Conservation (phyloP, 2,113 vertebrate genomes). For the Brachypodius melanocephalos region DNA sequence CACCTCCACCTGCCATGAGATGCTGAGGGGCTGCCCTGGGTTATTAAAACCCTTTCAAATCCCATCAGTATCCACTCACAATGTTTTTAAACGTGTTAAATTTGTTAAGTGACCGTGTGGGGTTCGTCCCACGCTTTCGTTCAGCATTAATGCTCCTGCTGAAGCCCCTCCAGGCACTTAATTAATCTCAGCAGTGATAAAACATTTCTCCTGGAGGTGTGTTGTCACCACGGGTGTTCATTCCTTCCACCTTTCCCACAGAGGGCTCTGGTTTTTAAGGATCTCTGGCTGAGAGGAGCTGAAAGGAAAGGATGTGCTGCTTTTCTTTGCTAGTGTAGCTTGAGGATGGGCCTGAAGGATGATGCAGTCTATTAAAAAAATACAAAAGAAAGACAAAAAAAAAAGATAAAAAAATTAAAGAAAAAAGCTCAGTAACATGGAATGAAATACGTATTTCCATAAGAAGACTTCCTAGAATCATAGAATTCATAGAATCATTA, state of each 20-base stretch:
- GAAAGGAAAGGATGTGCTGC: background rate
- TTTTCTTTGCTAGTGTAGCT: background rate
- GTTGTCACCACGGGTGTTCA: background rate
- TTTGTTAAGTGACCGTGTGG: background rate
- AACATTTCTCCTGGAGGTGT: background rate
- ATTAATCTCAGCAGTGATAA: background rate
- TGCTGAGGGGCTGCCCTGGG: background rate
- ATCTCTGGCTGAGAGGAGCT: background rate
- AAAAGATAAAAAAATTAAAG: background rate
- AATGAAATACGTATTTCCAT: background rate
- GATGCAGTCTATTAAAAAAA: background rate
- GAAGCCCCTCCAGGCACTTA: background rate
- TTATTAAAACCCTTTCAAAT: background rate
- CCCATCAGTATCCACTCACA: background rate
- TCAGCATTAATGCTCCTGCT: background rate
- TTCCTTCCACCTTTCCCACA: background rate
- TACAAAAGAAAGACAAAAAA: fast-evolving
- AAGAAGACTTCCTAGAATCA: background rate
- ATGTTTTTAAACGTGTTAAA: background rate
- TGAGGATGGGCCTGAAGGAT: background rate
- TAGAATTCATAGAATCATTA: background rate
- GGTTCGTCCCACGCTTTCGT: background rate
- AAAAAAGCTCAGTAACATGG: fast-evolving
- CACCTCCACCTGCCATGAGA: background rate
- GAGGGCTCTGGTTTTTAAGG: background rate